Percentiles rank a stretch among this genome's conserved stretches.
Evolutionary conservation across 2,888 invertebrate genomes (phyloP).

Genomic region (Elaeidobius kamerunicus): DNA sequence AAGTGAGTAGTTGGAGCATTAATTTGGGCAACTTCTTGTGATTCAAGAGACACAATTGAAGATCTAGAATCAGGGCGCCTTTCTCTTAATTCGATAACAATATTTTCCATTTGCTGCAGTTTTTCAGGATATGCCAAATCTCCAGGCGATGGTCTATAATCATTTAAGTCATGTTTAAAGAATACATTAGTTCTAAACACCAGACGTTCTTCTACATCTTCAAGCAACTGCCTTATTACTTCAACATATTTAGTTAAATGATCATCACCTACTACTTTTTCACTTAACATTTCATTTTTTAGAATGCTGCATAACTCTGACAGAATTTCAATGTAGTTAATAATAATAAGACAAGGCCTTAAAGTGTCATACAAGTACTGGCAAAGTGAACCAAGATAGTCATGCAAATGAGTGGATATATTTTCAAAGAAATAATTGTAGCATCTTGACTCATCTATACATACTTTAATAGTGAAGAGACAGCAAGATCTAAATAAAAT

Average conservation of each 20-base stretch:
- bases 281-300: slow-evolving; percentile 87
- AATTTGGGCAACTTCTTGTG: slow-evolving; percentile 69
- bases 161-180: slow-evolving; percentile 85
- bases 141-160: slow-evolving; percentile 86
- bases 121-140: slow-evolving; percentile 98
- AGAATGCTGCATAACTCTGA: slow-evolving; percentile 95
- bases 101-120: slow-evolving; percentile 91
- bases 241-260: slow-evolving; percentile 74
- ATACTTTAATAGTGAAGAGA: slow-evolving; percentile 87
- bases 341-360: slow-evolving; percentile 91
- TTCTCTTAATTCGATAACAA: slow-evolving; percentile 44
- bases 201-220: slow-evolving; percentile 94
- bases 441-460: slow-evolving; percentile 90
- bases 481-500: slow-evolving; percentile 82
- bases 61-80: slow-evolving; percentile 64
- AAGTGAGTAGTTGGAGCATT: slow-evolving; percentile 50
- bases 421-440: slow-evolving; percentile 87
- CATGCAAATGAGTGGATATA: slow-evolving; percentile 60
- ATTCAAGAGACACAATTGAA: slow-evolving; percentile 67
- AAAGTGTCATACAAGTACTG: slow-evolving; percentile 87
- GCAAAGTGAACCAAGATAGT: slow-evolving; percentile 65
- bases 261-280: slow-evolving; percentile 77
- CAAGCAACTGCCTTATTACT: slow-evolving; percentile 76
- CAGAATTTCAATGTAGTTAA: slow-evolving; percentile 95
- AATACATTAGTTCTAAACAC: slow-evolving; percentile 95